phyloP scores from a whole-genome alignment of 2,113 vertebrate species.

The Zosterops pallidus region DNA sequence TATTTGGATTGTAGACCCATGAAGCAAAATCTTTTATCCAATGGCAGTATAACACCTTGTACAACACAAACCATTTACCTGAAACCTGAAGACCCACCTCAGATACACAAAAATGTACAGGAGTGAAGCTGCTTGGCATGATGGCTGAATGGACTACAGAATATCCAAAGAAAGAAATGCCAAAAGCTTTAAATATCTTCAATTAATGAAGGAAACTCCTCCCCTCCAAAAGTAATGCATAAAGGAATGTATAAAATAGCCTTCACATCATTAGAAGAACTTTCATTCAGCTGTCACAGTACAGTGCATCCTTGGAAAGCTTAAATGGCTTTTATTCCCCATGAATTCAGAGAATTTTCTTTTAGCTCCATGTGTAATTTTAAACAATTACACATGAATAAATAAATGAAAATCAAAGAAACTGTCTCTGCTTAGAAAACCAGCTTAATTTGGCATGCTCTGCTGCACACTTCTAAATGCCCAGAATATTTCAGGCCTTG shows the following conservation, averaged over 20 bases:
- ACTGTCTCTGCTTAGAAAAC: conserved; percentile 28
- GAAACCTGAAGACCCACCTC: not conserved
- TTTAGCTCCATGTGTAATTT: conserved; percentile 16
- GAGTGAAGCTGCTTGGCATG: not conserved
- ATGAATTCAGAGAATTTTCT: conserved; percentile 16
- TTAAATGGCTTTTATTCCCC: not conserved
- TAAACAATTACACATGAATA: conserved; percentile 58
- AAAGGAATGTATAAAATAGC: not conserved
- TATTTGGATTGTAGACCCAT: not conserved
- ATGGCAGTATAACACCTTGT: not conserved
- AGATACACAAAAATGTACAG: not conserved
- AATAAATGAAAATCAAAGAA: conserved; percentile 65
- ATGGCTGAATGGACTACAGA: not conserved
- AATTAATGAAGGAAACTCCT: not conserved
- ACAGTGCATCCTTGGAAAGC: not conserved
- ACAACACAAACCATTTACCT: not conserved
- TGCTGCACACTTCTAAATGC: conserved; percentile 29
- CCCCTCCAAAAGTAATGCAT: not conserved
- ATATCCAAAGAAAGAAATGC: not conserved
- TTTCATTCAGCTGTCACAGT: not conserved
- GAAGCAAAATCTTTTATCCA: not conserved
- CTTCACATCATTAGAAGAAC: not conserved
- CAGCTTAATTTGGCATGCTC: conserved; percentile 60
- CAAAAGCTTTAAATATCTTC: not conserved
- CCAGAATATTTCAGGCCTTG: conserved; percentile 10